Evolutionary conservation across 2,797 vertebrate species (phyloP).

Genomic region (Coilia nasus): DNA sequence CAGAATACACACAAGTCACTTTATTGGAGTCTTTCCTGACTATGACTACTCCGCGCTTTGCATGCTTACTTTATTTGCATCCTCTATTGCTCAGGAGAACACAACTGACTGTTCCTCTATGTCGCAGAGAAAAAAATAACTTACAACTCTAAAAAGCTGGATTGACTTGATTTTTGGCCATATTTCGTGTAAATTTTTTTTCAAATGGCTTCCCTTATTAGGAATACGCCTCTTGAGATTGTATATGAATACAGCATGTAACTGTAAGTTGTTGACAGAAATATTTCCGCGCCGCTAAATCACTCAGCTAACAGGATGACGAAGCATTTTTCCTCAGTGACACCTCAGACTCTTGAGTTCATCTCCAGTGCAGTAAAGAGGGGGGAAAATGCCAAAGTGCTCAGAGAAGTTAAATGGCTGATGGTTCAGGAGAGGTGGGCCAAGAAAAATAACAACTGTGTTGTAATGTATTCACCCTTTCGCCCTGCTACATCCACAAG

Average conservation of each 20-base stretch:
- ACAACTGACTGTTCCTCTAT: too few relatives aligned
- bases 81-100: too few relatives aligned
- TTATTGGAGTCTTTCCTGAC: too few relatives aligned
- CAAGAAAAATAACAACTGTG: conserved; percentile 69
- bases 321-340: conserved; percentile 46
- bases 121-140: too few relatives aligned
- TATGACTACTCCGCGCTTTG: too few relatives aligned
- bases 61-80: not conserved
- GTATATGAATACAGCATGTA: conserved; percentile 24
- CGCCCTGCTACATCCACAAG: conserved; percentile 61
- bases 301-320: conserved; percentile 28
- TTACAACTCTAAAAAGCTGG: too few relatives aligned
- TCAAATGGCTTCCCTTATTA: not conserved
- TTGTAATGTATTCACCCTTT: conserved; percentile 54
- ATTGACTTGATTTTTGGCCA: not conserved
- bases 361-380: conserved; percentile 54
- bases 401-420: conserved; percentile 44
- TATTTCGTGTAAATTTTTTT: not conserved
- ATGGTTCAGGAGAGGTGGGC: conserved; percentile 44
- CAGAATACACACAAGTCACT: too few relatives aligned
- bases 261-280: conserved; percentile 58
- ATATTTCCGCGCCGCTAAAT: conserved; percentile 59
- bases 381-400: conserved; percentile 54
- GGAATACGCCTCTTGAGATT: not conserved
- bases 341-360: conserved; percentile 61